Conservation (phyloP, 1,140 invertebrate species). For the Zaprionus inermis region DNA sequence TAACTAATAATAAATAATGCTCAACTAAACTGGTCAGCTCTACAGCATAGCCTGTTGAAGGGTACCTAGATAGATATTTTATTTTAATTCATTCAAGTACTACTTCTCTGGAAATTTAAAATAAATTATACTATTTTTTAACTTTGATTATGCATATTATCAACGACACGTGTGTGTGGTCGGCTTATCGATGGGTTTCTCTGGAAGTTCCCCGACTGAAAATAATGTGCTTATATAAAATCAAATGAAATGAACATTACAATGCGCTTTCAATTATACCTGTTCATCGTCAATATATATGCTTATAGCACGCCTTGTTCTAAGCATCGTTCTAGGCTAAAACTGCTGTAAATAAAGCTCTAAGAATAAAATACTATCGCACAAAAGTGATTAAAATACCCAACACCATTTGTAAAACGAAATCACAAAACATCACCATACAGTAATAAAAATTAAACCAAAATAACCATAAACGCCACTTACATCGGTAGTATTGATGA, state of each 20-base stretch:
- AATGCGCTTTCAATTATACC: slow-evolving; percentile 42
- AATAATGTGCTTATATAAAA: slow-evolving; percentile 1
- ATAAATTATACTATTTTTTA: background rate
- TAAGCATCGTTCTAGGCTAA: slow-evolving; percentile 54
- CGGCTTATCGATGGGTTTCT: slow-evolving; percentile 9
- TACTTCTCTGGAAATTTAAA: background rate
- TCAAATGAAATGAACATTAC: slow-evolving; percentile 9
- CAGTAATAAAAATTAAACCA: slow-evolving; percentile 7
- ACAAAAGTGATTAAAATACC: background rate
- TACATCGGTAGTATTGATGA: slow-evolving; percentile 75
- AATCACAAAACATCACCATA: slow-evolving; percentile 19
- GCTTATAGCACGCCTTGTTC: slow-evolving; percentile 60
- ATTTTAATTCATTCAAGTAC: background rate
- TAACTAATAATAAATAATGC: slow-evolving; percentile 1
- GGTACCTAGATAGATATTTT: background rate
- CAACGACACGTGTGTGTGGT: background rate
- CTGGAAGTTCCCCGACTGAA: slow-evolving; percentile 15
- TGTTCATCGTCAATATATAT: slow-evolving; percentile 67
- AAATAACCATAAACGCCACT: slow-evolving; percentile 44
- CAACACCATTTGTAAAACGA: slow-evolving; percentile 17
- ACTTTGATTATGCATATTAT: background rate
- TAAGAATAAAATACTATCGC: slow-evolving; percentile 14
- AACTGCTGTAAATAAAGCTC: slow-evolving; percentile 40
- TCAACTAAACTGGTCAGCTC: background rate
- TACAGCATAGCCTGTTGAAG: background rate